Evolutionary conservation across 2,888 invertebrate genomes (phyloP).

Genomic region (Bombylius discolor): DNA sequence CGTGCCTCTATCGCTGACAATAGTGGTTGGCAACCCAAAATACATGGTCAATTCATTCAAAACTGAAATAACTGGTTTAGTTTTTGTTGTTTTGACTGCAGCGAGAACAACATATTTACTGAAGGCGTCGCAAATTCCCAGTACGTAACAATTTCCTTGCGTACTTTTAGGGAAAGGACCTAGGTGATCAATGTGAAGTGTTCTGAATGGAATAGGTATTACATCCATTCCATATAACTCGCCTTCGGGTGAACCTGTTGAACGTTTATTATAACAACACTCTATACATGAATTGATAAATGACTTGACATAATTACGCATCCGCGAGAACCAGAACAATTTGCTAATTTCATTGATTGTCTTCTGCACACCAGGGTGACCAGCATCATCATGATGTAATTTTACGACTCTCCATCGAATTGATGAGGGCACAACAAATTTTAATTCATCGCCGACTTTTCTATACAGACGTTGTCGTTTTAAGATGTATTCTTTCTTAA

Average conservation of each 20-base stretch:
- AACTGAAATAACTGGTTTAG: neutral
- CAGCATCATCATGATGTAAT: constrained; percentile 8
- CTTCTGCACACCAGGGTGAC: constrained; percentile 8
- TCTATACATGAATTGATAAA: constrained; percentile 9
- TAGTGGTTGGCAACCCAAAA: neutral
- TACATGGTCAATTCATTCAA: neutral
- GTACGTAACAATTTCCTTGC: neutral
- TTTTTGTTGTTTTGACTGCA: neutral
- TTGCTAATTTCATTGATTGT: constrained; percentile 5
- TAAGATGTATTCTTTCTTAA: too few species aligned
- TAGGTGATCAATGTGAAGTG: constrained; percentile 1
- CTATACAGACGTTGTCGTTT: too few species aligned
- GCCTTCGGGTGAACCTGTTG: constrained; percentile 1
- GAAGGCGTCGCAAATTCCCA: constrained; percentile 1
- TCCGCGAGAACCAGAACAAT: constrained; percentile 8
- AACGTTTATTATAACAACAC: constrained; percentile 8
- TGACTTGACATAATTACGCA: constrained; percentile 6
- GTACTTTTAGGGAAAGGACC: constrained; percentile 5
- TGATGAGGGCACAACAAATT: too few species aligned
- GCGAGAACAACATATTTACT: constrained; percentile 1
- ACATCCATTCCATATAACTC: constrained; percentile 9
- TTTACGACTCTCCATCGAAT: constrained; percentile 5
- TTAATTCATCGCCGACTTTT: too few species aligned
- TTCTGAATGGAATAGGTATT: constrained; percentile 3
- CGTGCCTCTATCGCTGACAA: constrained; percentile 4